Conservation (phyloP, 2,113 vertebrate species). For the Colinus virginianus region DNA sequence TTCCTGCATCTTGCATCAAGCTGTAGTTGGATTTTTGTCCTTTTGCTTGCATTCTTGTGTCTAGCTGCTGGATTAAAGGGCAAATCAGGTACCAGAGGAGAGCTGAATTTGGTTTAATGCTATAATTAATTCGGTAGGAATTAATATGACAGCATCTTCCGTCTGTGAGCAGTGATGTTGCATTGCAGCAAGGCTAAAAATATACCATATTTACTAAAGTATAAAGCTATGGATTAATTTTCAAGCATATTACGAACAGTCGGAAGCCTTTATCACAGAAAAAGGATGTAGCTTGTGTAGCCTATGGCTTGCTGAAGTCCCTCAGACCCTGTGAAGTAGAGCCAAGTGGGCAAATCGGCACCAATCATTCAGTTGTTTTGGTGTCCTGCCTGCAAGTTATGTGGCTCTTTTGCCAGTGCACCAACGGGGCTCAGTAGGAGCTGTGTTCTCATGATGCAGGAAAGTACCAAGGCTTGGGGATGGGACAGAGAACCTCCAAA, state of each 20-base stretch:
- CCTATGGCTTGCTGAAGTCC: neutral
- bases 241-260: constrained; percentile 4
- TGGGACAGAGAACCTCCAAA: neutral
- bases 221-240: constrained; percentile 36
- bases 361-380: neutral
- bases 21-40: neutral
- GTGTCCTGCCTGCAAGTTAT: neutral
- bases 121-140: constrained; percentile 33
- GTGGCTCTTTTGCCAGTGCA: neutral
- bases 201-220: constrained; percentile 25
- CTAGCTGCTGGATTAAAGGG: neutral
- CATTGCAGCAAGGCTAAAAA: constrained; percentile 16
- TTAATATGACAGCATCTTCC: constrained; percentile 11
- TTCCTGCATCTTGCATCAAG: neutral
- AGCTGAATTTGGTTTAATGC: neutral
- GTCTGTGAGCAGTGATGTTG: neutral
- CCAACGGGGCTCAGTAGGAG: neutral
- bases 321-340: neutral
- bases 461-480: neutral
- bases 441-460: neutral
- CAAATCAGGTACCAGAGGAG: neutral
- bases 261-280: neutral
- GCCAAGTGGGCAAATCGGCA: neutral
- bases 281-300: neutral
- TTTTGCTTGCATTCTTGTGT: neutral